phyloP scores from a whole-genome alignment of 2,113 vertebrate species.

The Neogale vison region DNA sequence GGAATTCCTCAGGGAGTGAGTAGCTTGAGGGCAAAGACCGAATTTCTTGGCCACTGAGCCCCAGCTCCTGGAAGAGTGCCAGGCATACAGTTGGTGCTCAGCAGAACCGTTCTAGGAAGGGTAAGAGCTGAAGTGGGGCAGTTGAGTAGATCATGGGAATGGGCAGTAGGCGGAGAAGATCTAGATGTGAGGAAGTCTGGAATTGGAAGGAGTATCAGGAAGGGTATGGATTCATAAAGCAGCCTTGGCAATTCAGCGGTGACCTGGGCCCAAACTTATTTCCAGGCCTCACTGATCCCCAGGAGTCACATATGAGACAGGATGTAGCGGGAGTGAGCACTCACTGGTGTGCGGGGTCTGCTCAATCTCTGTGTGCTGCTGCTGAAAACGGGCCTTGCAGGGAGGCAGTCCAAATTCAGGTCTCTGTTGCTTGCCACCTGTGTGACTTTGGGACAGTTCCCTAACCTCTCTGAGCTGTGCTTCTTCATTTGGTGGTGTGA shows the following conservation, averaged over 20 bases:
- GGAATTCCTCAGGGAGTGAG: not conserved
- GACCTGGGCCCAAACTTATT: not conserved
- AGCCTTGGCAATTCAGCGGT: not conserved
- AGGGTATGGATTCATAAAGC: too few species aligned
- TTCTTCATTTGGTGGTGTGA: not conserved
- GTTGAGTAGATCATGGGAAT: not conserved
- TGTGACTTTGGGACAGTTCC: not conserved
- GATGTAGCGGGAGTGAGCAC: accelerated
- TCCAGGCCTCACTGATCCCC: accelerated
- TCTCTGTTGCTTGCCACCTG: not conserved
- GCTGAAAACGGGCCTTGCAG: not conserved
- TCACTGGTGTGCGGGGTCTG: accelerated
- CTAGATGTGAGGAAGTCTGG: accelerated
- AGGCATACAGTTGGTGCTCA: not conserved
- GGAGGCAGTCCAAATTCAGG: accelerated
- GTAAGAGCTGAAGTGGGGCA: accelerated
- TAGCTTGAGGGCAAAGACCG: accelerated
- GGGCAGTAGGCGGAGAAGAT: accelerated
- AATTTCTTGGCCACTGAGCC: accelerated
- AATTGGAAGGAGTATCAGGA: not conserved
- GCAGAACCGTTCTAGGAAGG: not conserved
- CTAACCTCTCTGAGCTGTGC: not conserved
- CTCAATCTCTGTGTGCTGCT: not conserved
- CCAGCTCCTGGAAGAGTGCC: not conserved
- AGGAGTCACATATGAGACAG: not conserved